Evolutionary conservation across 2,888 invertebrate species (phyloP), one percentile per base, ranked within the genome.

Genomic region (Synanthedon formicaeformis): DNA sequence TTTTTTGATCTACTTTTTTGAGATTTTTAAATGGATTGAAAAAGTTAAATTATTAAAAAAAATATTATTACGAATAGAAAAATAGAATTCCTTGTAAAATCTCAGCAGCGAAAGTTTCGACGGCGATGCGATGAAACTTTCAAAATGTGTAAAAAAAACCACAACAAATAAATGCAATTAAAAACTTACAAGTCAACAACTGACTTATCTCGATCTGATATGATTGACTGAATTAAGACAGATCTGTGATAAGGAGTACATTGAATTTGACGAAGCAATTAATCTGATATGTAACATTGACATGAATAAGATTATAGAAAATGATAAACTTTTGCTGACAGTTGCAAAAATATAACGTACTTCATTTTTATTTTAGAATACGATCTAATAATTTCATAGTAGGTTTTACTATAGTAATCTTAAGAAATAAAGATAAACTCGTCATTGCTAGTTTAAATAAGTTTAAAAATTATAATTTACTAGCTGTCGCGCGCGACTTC

Each of bases 121-220:
- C 8, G 27, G 10, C 34, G 34, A 34, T 34, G 8, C 34, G 45
- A 45, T 13, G 6, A 13, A n/a, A 45, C 45, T 45, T 45, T 45
- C 45, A 45, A 49, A 40, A 51, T n/a, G 51, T 40, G 48, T 40
- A 40, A 54, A 18, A 34, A n/a, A 53, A 23, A 12, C 2, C 16
- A 18, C 16, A 13, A 45, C 45, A 45, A 45, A 45, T 45, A 49
- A 66, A 59, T 56, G 56, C 60, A 67, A 69, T 66, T 63, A 64
- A 62, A 34, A 63, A 64, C 63, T 64, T 65, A 69, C 66, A 65
- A 68, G 62, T 65, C 65, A 64, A 64, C 60, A 59, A n/a, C 45
- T 65, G 52, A 50, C 48, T 58, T 59, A 61, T 63, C 61, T 56
- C 4, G 10, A 59, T 58, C 61, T 40, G 55, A 59, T 50, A 51